Conservation (phyloP, 30 jellyfish, hydroid and myxozoan genomes). For the Sanderia malayensis region DNA sequence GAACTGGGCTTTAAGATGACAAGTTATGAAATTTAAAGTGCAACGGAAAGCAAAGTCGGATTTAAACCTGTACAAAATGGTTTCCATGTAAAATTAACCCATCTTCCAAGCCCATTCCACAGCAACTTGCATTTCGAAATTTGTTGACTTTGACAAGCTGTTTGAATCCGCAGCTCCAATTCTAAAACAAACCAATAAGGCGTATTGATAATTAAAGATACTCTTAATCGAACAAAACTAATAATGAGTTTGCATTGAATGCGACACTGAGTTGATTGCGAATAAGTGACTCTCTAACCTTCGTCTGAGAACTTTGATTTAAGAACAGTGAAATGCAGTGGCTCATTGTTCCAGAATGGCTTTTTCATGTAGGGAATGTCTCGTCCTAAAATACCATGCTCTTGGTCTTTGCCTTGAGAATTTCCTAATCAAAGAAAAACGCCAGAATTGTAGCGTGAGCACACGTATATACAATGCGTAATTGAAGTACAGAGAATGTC, state of each 20-base stretch:
- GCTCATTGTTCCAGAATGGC: conserved; percentile 84
- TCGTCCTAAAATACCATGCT: conserved; percentile 76
- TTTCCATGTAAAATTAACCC: conserved; percentile 90
- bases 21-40: no score
- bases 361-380: conserved; percentile 88
- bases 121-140: conserved; percentile 34
- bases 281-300: conserved; percentile 24
- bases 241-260: no score
- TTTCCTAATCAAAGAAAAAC: conserved; percentile 68
- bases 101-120: conserved; percentile 95
- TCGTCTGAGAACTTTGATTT: conserved; percentile 24
- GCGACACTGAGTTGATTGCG: no score
- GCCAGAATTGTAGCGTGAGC: no score
- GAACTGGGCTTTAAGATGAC: no score
- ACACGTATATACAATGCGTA: no score
- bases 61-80: conserved; percentile 78
- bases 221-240: no score
- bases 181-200: no score
- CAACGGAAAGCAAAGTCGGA: no score
- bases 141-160: conserved; percentile 29
- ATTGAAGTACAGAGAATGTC: no score
- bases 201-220: not conserved
- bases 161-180: conserved; percentile 12
- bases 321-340: conserved; percentile 62
- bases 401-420: conserved; percentile 97